These are phyloP conservation scores for Lates japonicus DNA, from an alignment of 2,797 vertebrate genomes.

Conservation along the genomic window DNA sequence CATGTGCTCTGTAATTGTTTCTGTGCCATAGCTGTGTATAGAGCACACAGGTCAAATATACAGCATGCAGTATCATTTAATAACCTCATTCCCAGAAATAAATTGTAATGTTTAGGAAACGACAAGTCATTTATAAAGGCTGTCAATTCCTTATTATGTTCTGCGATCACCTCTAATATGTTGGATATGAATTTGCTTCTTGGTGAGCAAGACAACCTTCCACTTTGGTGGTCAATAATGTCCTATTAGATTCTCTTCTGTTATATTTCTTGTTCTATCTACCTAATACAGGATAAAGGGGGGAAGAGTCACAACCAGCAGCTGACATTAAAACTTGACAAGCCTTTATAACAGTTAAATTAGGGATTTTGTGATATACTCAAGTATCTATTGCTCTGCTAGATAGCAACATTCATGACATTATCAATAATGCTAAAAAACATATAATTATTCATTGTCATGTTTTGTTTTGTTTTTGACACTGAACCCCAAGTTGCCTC, in stretches of 20 bases:
- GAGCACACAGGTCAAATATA: background rate
- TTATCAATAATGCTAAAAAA: background rate
- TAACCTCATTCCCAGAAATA: background rate
- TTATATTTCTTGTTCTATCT: background rate
- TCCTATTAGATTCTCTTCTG: background rate
- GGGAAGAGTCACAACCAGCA: background rate
- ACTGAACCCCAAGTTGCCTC: too few species aligned
- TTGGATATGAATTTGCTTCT: background rate
- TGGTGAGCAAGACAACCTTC: background rate
- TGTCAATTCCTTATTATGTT: background rate
- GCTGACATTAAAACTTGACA: background rate
- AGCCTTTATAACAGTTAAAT: background rate
- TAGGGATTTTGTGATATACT: background rate
- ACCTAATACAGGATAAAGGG: background rate
- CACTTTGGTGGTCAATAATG: background rate
- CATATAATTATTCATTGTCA: background rate
- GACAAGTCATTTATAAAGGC: background rate
- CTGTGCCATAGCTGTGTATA: background rate
- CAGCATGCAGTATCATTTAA: background rate
- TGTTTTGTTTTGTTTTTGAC: background rate
- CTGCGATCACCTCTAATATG: background rate
- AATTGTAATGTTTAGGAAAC: background rate
- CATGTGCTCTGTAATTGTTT: conserved; percentile 18
- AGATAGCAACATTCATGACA: background rate
- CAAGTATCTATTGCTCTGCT: background rate